phyloP scores from a whole-genome alignment of 2,113 vertebrate species.

The Sapayoa aenigma region DNA sequence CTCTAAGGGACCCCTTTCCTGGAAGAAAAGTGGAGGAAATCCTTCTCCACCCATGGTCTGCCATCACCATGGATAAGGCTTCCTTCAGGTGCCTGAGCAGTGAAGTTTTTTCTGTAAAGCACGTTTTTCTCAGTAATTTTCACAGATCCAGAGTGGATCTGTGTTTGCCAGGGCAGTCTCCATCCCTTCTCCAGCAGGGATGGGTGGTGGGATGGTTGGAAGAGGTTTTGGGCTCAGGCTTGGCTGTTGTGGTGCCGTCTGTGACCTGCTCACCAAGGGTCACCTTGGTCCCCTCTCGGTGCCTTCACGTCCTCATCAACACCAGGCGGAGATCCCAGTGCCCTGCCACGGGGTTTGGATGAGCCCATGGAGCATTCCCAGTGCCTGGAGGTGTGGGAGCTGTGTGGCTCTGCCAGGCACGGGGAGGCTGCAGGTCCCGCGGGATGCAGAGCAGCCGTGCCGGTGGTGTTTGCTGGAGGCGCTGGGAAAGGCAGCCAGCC shows the following conservation, averaged over 20 bases:
- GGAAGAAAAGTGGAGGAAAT: neutral
- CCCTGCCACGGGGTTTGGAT: neutral
- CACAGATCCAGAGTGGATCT: neutral
- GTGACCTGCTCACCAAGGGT: neutral
- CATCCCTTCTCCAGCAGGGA: neutral
- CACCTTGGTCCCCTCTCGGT: neutral
- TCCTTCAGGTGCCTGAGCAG: neutral
- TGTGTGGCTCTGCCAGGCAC: accelerated
- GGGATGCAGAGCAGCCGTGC: neutral
- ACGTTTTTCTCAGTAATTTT: neutral
- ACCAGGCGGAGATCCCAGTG: neutral
- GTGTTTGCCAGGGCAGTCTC: neutral
- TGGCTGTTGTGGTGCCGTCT: neutral
- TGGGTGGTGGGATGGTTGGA: accelerated
- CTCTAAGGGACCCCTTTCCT: neutral
- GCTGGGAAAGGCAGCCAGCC: neutral
- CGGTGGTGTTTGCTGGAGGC: neutral
- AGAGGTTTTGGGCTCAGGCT: neutral
- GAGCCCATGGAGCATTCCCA: neutral
- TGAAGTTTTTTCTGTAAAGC: neutral
- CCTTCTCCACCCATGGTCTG: neutral
- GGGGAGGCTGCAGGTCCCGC: neutral
- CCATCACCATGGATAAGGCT: neutral
- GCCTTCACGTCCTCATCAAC: neutral
- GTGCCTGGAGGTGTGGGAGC: neutral